Conservation (phyloP, 2,888 invertebrate genomes). For the Zeuzera pyrina region DNA sequence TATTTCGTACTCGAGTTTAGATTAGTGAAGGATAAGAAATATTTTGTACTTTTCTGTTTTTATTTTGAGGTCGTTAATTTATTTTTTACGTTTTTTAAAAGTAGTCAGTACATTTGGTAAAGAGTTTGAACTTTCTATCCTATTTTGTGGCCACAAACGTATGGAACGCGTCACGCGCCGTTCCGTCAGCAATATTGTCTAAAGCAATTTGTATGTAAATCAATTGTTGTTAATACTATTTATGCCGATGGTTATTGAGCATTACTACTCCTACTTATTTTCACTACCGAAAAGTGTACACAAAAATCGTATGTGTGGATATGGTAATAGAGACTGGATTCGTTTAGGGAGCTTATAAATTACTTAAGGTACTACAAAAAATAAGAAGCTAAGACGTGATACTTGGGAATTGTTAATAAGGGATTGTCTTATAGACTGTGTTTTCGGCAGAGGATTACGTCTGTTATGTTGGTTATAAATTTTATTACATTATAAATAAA, state of each 20-base stretch:
- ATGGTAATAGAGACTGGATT: slow-evolving; percentile 21
- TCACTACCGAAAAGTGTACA: slow-evolving; percentile 24
- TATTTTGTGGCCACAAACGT: too few species aligned
- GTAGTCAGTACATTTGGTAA: too few species aligned
- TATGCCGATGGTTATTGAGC: slow-evolving; percentile 69
- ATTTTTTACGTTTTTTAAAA: too few species aligned
- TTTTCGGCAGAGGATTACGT: slow-evolving; percentile 35
- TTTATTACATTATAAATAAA: slow-evolving; percentile 66
- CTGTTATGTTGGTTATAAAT: slow-evolving; percentile 56
- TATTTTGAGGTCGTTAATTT: too few species aligned
- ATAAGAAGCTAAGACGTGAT: slow-evolving; percentile 45
- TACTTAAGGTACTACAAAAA: slow-evolving; percentile 41
- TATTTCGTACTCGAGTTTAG: too few species aligned
- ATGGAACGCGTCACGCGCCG: slow-evolving; percentile 61
- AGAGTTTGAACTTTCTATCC: too few species aligned
- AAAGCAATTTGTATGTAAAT: slow-evolving; percentile 74
- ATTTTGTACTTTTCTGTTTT: too few species aligned
- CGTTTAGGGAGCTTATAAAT: slow-evolving; percentile 9
- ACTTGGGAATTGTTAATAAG: slow-evolving; percentile 62
- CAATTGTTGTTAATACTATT: slow-evolving; percentile 73
- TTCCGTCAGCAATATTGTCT: slow-evolving; percentile 71
- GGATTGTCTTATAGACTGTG: slow-evolving; percentile 37
- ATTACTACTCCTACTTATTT: slow-evolving; percentile 58
- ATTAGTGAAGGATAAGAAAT: too few species aligned
- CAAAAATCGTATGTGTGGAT: slow-evolving; percentile 27